Evolutionary conservation across 2,113 vertebrate genomes (phyloP), one percentile per base, ranked within the genome.

Genomic region (Vireo altiloquus): DNA sequence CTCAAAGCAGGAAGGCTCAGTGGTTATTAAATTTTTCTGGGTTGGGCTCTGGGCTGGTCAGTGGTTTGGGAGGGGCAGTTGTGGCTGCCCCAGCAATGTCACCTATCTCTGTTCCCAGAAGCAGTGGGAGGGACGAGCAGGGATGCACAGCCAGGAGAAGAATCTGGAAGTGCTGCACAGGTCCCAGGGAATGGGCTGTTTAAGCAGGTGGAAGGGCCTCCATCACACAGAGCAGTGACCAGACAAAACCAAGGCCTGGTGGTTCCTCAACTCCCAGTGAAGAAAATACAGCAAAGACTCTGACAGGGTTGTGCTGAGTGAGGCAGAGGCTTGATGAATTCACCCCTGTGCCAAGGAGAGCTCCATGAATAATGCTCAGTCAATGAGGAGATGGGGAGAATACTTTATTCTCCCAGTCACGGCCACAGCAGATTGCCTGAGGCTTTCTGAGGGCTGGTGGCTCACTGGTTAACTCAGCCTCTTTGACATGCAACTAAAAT

Each of bases 401-500:
- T 22, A 49, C n/a, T 85, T 91, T 44, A 63, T 90, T 82, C 86
- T 92, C 68, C 77, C 89, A 71, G 80, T 19, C 77, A 37, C 9
- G 24, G 80, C 56, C 82, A 74, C 56, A 79, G 70, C 21, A 81
- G 37, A 68, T 82, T 52, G 94, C 94, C 94, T 54, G 7, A 1
- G 87, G 91, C 93, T 85, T n/a, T 89, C 49, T 68, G 89, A 95
- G 65, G 69, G 84, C 65, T 95, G 95, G 89, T 1, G 91, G 81
- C 81, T 91, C 93, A 61, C 72, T 65, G 83, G 87, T 95, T 96
- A 94, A 94, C 89, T 82, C 95, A 81, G 86, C 86, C 86, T 92
- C 56, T 92, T n/a, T 78, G 83, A 80, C 92, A 84, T 27, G 69
- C 64, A 89, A 87, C 94, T 92, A 94, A 95, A 97, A 95, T 95